Conservation (phyloP, 2,888 invertebrate species). For the Drosophila paranaensis region DNA sequence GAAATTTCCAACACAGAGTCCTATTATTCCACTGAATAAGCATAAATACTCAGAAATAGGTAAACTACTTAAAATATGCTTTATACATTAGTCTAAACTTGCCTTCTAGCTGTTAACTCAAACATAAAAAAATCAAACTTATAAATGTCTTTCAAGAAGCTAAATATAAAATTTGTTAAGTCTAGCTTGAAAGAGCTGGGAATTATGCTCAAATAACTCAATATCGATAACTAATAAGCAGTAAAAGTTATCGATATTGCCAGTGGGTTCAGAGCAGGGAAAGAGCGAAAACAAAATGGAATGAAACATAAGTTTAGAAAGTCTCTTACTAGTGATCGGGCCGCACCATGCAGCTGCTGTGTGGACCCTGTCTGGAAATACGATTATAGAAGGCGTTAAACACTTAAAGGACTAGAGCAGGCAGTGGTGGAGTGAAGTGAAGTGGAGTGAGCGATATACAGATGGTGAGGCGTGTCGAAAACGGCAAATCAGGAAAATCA, state of each 20-base stretch:
- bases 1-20: too few relatives aligned
- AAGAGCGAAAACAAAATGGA: not conserved
- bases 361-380: constrained; percentile 38
- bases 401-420: constrained; percentile 33
- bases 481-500: not conserved
- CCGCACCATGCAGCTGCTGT: constrained; percentile 42
- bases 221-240: not conserved
- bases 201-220: not conserved
- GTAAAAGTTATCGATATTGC: not conserved
- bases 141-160: too few relatives aligned
- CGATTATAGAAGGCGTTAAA: constrained; percentile 12
- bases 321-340: constrained; percentile 45
- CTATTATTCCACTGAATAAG: too few relatives aligned
- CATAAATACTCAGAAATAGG: too few relatives aligned
- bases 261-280: not conserved
- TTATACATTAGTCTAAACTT: too few relatives aligned
- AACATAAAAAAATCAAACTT: too few relatives aligned
- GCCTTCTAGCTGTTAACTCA: too few relatives aligned
- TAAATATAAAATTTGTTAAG: too few relatives aligned
- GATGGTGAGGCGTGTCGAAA: not conserved
- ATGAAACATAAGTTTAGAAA: not conserved
- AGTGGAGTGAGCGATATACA: constrained; percentile 13
- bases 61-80: too few relatives aligned
- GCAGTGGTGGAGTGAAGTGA: constrained; percentile 16
- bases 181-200: too few relatives aligned